Evolutionary conservation across 2,888 invertebrate genomes (phyloP).

Genomic region (Diarsia rubi): DNA sequence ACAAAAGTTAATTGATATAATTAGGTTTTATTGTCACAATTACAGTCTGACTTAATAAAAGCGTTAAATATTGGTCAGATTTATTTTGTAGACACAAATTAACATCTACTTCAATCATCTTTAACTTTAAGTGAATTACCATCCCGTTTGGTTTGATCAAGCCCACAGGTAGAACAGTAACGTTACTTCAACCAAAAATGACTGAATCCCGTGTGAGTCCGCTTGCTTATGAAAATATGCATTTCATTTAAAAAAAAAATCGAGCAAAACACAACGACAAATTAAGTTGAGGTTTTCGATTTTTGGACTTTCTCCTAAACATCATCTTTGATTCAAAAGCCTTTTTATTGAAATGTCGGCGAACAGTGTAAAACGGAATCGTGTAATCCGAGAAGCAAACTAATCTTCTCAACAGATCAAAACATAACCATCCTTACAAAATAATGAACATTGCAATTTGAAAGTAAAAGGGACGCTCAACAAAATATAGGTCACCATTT

Average conservation of each 20-base stretch:
- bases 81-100: not conserved
- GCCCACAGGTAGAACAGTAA: too few species aligned
- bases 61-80: too few species aligned
- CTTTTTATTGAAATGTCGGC: not conserved
- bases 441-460: constrained; percentile 46
- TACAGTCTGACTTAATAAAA: not conserved
- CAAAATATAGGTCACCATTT: constrained; percentile 53
- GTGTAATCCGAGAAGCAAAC: not conserved
- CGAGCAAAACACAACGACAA: not conserved
- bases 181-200: not conserved
- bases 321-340: not conserved
- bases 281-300: not conserved
- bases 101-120: not conserved
- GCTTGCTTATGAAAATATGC: constrained; percentile 3
- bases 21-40: not conserved
- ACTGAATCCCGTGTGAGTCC: too few species aligned
- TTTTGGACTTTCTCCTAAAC: not conserved
- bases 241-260: not conserved
- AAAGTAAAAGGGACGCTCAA: constrained; percentile 63
- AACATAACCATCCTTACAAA: constrained; percentile 16
- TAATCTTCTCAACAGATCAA: not conserved
- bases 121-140: not conserved
- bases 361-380: not conserved
- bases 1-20: not conserved
- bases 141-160: not conserved